These are phyloP conservation scores for Aleiodes testaceus DNA, from an alignment of 2,888 invertebrate species.

Conservation along the genomic window DNA sequence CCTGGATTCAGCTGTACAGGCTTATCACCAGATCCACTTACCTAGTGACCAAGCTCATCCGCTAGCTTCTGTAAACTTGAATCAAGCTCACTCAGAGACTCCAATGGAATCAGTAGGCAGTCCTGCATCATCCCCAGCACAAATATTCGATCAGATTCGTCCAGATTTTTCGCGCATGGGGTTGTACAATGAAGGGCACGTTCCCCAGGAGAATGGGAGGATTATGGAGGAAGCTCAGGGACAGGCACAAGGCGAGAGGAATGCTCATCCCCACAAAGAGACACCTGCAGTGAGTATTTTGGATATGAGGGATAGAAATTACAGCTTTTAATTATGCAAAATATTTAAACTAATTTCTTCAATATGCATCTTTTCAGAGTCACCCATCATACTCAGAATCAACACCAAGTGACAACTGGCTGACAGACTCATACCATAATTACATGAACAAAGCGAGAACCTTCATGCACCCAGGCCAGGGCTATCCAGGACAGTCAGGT, in stretches of 20 bases:
- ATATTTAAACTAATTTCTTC: neutral
- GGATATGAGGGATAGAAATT: too few species aligned
- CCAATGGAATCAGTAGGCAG: neutral
- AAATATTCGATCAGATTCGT: constrained; percentile 1
- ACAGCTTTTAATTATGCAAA: too few species aligned
- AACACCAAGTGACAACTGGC: neutral
- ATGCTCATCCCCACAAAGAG: too few species aligned
- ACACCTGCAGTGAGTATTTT: too few species aligned
- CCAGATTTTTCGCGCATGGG: neutral
- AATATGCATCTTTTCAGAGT: neutral
- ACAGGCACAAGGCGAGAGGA: neutral
- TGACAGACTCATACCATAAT: neutral
- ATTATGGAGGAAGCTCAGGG: neutral
- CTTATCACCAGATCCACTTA: neutral
- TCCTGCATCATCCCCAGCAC: neutral
- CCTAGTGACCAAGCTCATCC: neutral
- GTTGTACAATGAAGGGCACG: neutral
- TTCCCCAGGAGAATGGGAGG: neutral
- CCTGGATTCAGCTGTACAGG: neutral
- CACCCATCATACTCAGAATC: neutral
- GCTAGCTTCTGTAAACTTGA: neutral
- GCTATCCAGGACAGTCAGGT: neutral
- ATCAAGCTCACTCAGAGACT: neutral
- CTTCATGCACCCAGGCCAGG: neutral
- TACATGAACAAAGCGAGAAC: neutral